Percentiles rank a stretch among this genome's conserved stretches.
phyloP scores from a whole-genome alignment of 2,888 invertebrate species.

The Suillia variegata region DNA sequence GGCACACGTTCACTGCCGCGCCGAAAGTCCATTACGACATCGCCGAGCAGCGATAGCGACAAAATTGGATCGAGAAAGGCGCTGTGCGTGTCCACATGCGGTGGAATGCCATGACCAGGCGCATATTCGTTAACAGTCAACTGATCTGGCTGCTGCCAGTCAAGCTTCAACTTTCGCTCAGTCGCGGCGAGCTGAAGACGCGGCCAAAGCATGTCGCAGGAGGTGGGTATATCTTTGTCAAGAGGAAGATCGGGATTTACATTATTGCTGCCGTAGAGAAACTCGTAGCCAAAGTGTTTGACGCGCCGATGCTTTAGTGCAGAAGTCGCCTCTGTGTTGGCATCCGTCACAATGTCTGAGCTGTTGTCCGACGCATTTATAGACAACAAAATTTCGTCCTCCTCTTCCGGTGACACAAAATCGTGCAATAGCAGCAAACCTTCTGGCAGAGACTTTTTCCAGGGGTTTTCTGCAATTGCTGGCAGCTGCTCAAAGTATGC shows the following conservation, averaged over 20 bases:
- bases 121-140: conserved; percentile 83
- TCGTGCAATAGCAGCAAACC: conserved; percentile 74
- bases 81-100: conserved; percentile 94
- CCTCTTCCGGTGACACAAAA: conserved; percentile 75
- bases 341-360: conserved; percentile 23
- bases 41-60: conserved; percentile 80
- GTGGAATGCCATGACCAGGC: conserved; percentile 92
- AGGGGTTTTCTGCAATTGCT: conserved; percentile 31
- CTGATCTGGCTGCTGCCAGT: conserved; percentile 71
- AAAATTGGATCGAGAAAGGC: conserved; percentile 89
- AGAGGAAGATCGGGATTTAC: conserved; percentile 76
- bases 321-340: conserved; percentile 22
- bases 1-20: conserved; percentile 67
- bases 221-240: conserved; percentile 70
- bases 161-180: conserved; percentile 59
- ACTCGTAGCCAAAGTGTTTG: conserved; percentile 91
- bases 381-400: conserved; percentile 66
- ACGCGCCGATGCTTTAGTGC: conserved; percentile 82
- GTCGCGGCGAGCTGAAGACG: conserved; percentile 48
- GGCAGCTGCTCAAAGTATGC: conserved; percentile 51
- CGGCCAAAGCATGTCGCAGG: conserved; percentile 70
- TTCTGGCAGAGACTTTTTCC: conserved; percentile 64
- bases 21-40: conserved; percentile 89
- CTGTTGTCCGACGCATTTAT: conserved; percentile 63
- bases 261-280: conserved; percentile 85